Conservation (phyloP, 2,797 vertebrate species). For the Dryobates pubescens region DNA sequence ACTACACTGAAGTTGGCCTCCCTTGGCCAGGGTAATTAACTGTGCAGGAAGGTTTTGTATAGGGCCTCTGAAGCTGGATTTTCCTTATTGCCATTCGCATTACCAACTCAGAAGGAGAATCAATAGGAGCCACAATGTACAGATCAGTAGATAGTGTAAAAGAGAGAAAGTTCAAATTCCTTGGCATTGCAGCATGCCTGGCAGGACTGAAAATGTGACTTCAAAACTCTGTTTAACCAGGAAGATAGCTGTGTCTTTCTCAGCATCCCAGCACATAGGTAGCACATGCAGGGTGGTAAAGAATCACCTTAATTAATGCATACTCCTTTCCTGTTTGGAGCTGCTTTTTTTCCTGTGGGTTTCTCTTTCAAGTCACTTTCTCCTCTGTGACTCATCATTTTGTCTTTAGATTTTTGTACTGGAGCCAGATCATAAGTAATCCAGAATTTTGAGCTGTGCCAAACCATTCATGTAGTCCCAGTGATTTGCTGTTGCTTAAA, state of each 20-base stretch:
- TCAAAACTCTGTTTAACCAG: background rate
- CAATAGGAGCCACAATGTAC: background rate
- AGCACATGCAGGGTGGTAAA: background rate
- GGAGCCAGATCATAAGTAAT: constrained; percentile 26
- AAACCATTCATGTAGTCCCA: background rate
- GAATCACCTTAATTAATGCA: background rate
- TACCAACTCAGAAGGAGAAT: background rate
- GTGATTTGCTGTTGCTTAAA: background rate
- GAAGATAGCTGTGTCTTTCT: background rate
- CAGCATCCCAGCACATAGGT: background rate
- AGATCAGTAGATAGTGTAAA: background rate
- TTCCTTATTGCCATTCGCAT: background rate
- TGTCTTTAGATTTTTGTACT: constrained; percentile 40
- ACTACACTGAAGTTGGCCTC: background rate
- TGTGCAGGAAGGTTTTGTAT: constrained; percentile 6
- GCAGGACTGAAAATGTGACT: background rate
- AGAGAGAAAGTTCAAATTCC: constrained; percentile 29
- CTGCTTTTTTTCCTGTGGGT: background rate
- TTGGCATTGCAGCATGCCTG: background rate
- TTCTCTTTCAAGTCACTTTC: background rate
- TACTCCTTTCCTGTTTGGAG: background rate
- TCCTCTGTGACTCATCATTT: constrained; percentile 46
- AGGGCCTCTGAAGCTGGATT: background rate
- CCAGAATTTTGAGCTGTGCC: constrained; percentile 6
- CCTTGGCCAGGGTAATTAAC: background rate